Percentiles rank a stretch among this genome's conserved stretches.
These are phyloP conservation scores for Conus betulinus DNA, from an alignment of 1,140 invertebrate genomes.

Conservation along the genomic window DNA sequence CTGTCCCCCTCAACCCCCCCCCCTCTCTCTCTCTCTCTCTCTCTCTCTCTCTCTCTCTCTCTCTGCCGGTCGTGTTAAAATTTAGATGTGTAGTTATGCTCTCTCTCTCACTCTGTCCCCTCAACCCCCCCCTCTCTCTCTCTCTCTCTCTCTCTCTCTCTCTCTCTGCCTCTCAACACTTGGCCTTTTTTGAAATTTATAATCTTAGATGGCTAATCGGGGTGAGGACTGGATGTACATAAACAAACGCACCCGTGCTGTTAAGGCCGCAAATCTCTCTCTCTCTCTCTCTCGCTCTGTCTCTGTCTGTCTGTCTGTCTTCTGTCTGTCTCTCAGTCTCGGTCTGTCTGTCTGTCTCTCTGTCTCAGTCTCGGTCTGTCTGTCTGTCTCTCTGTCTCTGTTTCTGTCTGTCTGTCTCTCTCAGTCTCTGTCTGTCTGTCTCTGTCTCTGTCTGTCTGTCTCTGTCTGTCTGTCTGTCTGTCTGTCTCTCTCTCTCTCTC, in stretches of 20 bases:
- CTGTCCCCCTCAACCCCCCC: too few species aligned
- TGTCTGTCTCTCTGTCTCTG: background rate
- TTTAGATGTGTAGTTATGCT: too few species aligned
- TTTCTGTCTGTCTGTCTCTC: background rate
- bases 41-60: too few species aligned
- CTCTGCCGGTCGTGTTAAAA: too few species aligned
- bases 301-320: background rate
- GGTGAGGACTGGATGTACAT: too few species aligned
- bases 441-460: background rate
- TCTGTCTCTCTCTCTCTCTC: background rate
- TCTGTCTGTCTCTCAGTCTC: background rate
- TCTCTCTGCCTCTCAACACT: background rate
- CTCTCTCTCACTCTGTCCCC: background rate
- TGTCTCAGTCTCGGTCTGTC: background rate
- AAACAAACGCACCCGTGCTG: too few species aligned
- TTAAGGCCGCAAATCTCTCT: too few species aligned
- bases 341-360: background rate
- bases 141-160: background rate
- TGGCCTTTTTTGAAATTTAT: too few species aligned
- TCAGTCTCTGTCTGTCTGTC: background rate
- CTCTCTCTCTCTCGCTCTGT: too few species aligned
- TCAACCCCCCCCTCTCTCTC: background rate
- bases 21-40: too few species aligned
- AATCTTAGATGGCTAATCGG: too few species aligned
- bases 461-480: background rate